Evolutionary conservation across 2,888 invertebrate genomes (phyloP).

Genomic region (Orchesella flavescens): DNA sequence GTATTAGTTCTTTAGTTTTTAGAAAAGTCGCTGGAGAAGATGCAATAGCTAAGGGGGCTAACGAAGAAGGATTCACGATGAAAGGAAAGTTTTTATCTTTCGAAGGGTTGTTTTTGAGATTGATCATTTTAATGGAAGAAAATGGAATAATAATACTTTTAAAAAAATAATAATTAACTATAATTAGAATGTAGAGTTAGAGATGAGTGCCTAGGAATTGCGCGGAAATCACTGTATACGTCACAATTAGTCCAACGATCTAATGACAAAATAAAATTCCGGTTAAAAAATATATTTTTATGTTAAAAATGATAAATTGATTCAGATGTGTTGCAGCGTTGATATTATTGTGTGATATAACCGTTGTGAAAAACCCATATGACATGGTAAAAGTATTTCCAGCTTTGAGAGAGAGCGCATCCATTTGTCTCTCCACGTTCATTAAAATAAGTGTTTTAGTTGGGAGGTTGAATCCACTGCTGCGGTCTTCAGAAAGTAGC

Average conservation of each 20-base stretch:
- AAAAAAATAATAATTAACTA: background rate
- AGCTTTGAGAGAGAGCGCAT: slow-evolving; percentile 40
- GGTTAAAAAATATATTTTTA: background rate
- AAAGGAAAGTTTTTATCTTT: too few species aligned
- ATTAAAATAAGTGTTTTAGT: slow-evolving; percentile 51
- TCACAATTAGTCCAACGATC: slow-evolving; percentile 34
- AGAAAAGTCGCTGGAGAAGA: too few species aligned
- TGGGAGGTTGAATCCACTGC: slow-evolving; percentile 22
- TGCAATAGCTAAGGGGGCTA: too few species aligned
- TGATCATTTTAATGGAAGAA: too few species aligned
- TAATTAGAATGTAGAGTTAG: slow-evolving; percentile 1
- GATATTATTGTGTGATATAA: background rate
- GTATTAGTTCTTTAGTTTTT: too few species aligned
- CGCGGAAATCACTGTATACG: slow-evolving; percentile 43
- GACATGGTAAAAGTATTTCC: slow-evolving; percentile 47
- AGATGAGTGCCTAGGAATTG: slow-evolving; percentile 20
- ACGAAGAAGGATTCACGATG: background rate
- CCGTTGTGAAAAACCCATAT: slow-evolving; percentile 35
- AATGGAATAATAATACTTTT: too few species aligned
- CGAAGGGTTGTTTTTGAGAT: too few species aligned
- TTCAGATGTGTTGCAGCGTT: background rate
- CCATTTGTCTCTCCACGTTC: slow-evolving; percentile 42
- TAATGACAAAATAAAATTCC: background rate
- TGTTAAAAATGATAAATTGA: background rate
- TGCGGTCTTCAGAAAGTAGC: slow-evolving; percentile 41